Percentiles rank a stretch among this genome's conserved stretches.
Evolutionary conservation across 2,797 vertebrate species (phyloP).

Genomic region (Cynodonichthys magdalenae): DNA sequence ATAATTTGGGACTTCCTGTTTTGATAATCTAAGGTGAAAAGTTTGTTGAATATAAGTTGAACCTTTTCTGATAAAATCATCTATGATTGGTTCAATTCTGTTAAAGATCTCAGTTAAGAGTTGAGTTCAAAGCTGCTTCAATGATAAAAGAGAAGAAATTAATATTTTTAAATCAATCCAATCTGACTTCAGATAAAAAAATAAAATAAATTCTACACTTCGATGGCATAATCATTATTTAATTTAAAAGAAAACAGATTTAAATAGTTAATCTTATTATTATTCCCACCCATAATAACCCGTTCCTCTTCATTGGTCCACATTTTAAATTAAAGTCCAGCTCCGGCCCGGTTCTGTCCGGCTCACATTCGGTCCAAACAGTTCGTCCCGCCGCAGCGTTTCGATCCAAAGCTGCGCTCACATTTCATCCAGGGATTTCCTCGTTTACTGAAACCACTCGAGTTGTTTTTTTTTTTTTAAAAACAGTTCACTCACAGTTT

Average conservation of each 20-base stretch:
- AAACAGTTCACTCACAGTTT: slow-evolving; percentile 15
- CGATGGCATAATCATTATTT: background rate
- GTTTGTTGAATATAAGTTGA: too few species aligned
- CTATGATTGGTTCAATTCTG: too few species aligned
- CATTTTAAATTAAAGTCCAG: too few species aligned
- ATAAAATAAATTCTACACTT: background rate
- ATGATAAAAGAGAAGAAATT: too few species aligned
- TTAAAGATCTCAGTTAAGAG: too few species aligned
- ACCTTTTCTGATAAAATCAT: too few species aligned
- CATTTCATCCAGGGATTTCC: slow-evolving; percentile 49
- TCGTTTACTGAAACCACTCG: background rate
- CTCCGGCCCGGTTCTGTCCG: background rate
- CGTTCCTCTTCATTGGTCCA: background rate
- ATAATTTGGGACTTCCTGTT: too few species aligned
- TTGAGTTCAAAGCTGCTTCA: too few species aligned
- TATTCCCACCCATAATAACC: background rate
- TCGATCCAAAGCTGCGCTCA: slow-evolving; percentile 33
- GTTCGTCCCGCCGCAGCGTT: background rate
- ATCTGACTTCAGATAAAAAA: too few species aligned
- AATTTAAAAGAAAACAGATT: background rate
- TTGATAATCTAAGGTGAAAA: too few species aligned
- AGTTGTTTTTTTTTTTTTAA: background rate
- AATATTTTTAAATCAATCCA: too few species aligned
- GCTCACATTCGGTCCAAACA: background rate
- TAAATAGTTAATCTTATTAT: background rate